Evolutionary conservation across 2,888 invertebrate genomes (phyloP), one percentile per base, ranked within the genome.

Genomic region (Halictus quadricinctus): DNA sequence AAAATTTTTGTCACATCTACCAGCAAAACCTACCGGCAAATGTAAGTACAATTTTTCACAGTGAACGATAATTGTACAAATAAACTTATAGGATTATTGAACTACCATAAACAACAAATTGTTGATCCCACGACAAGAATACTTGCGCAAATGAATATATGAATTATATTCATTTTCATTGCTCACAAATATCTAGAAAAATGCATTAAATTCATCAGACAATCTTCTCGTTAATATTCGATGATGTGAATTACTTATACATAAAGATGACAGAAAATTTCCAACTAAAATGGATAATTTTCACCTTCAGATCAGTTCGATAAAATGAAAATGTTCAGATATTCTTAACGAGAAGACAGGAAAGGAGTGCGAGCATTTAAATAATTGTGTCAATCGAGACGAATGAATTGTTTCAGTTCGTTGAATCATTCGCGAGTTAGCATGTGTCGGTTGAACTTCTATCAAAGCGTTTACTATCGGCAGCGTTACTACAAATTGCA

Each of bases 401-500:
- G 18, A 36, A 29, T 21, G 41, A 69, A 41, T 41, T 41, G 41
- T 21, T 69, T 41, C 41, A 36, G 41, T 21, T 69, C 41, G 69
- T 69, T 21, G n/a, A 43, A 70, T n/a, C 6, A n/a, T 41, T 21
- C 64, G 21, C 10, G 6, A 15, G 41, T 25, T 25, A 43, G 48
- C n/a, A 29, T n/a, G 36, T 43, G 54, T 72, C 29, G 7, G 50
- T 43, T n/a, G 58, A 60, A 46, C 43, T 70, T 79, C 64, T 66
- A 54, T 58, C 25, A 41, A 74, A 46, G 36, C 36, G 48, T 73
- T 73, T 64, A 48, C 64, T 29, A 15, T 64, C 41, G 18, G 70
- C 64, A 58, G 54, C 50, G 46, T 72, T 41, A 41, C 73, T 25
- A 77, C 69, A 81, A 84, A 79, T 74, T 80, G 73, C 48, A 75